These are phyloP conservation scores for Pedionomus torquatus DNA, from an alignment of 2,113 vertebrate genomes.

Conservation along the genomic window DNA sequence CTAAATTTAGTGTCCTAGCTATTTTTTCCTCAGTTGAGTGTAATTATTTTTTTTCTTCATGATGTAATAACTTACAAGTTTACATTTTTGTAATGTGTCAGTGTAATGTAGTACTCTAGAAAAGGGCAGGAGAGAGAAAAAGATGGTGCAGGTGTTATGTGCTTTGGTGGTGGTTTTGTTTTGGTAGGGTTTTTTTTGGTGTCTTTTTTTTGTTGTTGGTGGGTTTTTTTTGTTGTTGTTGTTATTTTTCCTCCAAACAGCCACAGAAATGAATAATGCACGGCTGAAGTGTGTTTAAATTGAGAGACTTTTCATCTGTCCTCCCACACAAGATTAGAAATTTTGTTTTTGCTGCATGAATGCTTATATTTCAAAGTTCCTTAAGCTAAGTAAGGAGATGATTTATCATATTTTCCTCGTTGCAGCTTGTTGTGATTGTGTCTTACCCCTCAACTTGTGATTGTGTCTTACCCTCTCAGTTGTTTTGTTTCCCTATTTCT, in stretches of 20 bases:
- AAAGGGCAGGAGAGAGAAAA: background rate
- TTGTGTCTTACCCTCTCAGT: background rate
- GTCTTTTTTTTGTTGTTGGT: too few species aligned
- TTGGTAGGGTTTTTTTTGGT: too few species aligned
- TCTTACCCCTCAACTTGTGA: background rate
- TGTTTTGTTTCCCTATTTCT: background rate
- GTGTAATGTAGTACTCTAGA: background rate
- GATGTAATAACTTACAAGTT: background rate
- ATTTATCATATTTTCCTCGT: constrained; percentile 14
- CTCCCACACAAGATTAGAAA: background rate
- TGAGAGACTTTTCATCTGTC: background rate
- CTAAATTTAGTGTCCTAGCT: background rate
- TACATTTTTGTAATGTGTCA: background rate
- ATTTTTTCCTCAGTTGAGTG: background rate
- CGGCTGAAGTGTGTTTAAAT: background rate
- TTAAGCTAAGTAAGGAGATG: background rate
- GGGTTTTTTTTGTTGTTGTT: background rate
- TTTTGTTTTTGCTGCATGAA: background rate
- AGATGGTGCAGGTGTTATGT: background rate
- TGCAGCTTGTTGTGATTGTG: background rate
- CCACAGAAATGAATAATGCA: background rate
- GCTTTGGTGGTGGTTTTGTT: background rate
- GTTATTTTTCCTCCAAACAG: background rate
- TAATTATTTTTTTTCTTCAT: background rate
- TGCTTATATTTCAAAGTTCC: background rate